These are phyloP conservation scores for Phengaris alcon DNA, from an alignment of 2,888 invertebrate species.

Conservation along the genomic window DNA sequence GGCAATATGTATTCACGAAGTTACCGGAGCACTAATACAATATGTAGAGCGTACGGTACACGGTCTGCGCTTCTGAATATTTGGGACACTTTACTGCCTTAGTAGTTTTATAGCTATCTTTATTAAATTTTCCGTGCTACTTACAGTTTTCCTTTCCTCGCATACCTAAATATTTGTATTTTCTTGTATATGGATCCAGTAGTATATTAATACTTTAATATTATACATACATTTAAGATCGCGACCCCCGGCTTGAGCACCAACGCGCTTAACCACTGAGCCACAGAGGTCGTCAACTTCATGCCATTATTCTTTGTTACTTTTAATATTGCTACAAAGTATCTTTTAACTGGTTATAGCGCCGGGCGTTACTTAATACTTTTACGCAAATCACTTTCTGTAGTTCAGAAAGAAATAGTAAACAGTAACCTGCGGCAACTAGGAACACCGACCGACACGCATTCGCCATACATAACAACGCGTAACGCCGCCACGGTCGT, in stretches of 20 bases:
- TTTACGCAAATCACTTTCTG: not conserved
- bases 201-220: too few species aligned
- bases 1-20: not conserved
- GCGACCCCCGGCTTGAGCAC: too few species aligned
- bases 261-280: too few species aligned
- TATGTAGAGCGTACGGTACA: not conserved
- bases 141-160: not conserved
- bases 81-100: slow-evolving; percentile 13
- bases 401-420: too few species aligned
- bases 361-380: not conserved
- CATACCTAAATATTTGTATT: not conserved
- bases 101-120: not conserved
- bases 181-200: too few species aligned
- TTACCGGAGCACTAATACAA: slow-evolving; percentile 5
- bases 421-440: too few species aligned
- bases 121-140: slow-evolving; percentile 4
- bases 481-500: slow-evolving; percentile 8
- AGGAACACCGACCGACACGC: too few species aligned
- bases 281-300: too few species aligned
- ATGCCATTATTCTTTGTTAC: too few species aligned
- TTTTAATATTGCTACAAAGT: too few species aligned
- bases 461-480: not conserved
- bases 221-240: too few species aligned
- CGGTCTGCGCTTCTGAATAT: slow-evolving; percentile 7
- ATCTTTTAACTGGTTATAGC: not conserved